Evolutionary conservation across 2,888 invertebrate genomes (phyloP).

Genomic region (Dorcus parallelipipedus): DNA sequence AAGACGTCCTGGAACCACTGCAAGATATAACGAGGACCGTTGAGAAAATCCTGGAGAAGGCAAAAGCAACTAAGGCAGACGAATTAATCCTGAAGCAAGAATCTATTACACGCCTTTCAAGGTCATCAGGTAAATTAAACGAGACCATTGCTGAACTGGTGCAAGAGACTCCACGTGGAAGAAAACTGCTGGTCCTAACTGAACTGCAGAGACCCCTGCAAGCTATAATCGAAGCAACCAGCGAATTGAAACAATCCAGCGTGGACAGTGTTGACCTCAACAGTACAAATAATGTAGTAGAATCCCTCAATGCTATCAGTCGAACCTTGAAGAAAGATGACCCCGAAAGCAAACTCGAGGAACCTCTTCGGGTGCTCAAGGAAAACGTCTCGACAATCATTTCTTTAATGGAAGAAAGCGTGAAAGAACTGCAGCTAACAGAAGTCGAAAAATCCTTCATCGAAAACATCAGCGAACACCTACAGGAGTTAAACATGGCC

Average conservation of each 20-base stretch:
- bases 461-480: slow-evolving; percentile 25
- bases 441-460: slow-evolving; percentile 24
- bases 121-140: slow-evolving; percentile 27
- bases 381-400: slow-evolving; percentile 18
- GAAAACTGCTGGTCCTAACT: slow-evolving; percentile 29
- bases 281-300: slow-evolving; percentile 31
- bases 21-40: slow-evolving; percentile 41
- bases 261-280: slow-evolving; percentile 28
- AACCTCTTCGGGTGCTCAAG: slow-evolving; percentile 30
- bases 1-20: slow-evolving; percentile 45
- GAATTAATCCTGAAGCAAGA: slow-evolving; percentile 5
- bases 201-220: slow-evolving; percentile 38
- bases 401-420: slow-evolving; percentile 8
- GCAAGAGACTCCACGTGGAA: slow-evolving; percentile 19
- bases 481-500: slow-evolving; percentile 33
- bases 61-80: slow-evolving; percentile 15
- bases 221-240: slow-evolving; percentile 30
- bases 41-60: slow-evolving; percentile 36
- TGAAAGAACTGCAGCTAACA: neutral
- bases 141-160: slow-evolving; percentile 25
- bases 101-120: slow-evolving; percentile 14
- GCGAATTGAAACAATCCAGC: slow-evolving; percentile 16
- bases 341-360: slow-evolving; percentile 26
- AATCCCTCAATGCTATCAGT: slow-evolving; percentile 30
- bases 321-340: slow-evolving; percentile 18